Conservation (phyloP, 1,140 invertebrate species). For the Sitophilus oryzae region DNA sequence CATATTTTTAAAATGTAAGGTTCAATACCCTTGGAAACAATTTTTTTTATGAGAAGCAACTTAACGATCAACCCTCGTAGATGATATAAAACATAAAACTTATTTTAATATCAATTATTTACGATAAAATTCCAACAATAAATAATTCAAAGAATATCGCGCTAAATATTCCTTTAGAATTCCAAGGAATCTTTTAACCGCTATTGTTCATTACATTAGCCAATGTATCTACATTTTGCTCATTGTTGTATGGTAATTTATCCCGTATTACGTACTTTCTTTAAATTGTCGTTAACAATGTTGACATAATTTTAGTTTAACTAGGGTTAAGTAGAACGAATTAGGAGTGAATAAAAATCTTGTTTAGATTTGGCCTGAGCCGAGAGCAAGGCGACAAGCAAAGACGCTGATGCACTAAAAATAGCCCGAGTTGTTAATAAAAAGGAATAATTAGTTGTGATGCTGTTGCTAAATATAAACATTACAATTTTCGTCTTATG, state of each 20-base stretch:
- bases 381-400: background rate
- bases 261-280: slow-evolving; percentile 21
- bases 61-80: too few relatives aligned
- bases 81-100: too few relatives aligned
- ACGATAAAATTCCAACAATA: too few relatives aligned
- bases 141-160: too few relatives aligned
- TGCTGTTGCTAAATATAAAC: background rate
- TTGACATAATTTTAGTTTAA: slow-evolving; percentile 25
- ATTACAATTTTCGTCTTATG: background rate
- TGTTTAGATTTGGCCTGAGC: background rate
- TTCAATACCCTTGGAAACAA: too few relatives aligned
- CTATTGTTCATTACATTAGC: too few relatives aligned
- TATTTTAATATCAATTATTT: too few relatives aligned
- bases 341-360: slow-evolving; percentile 22
- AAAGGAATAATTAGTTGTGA: background rate
- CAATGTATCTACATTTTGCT: slow-evolving; percentile 11
- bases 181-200: too few relatives aligned
- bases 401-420: background rate
- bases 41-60: too few relatives aligned
- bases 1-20: too few relatives aligned
- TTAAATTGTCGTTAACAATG: slow-evolving; percentile 24
- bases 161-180: too few relatives aligned
- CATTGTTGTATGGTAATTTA: slow-evolving; percentile 21
- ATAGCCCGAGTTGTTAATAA: background rate
- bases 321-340: slow-evolving; percentile 23